Base-by-base conservation (phyloP, 1,140 invertebrate genomes). In the Dinothrombium tinctorium region DNA sequence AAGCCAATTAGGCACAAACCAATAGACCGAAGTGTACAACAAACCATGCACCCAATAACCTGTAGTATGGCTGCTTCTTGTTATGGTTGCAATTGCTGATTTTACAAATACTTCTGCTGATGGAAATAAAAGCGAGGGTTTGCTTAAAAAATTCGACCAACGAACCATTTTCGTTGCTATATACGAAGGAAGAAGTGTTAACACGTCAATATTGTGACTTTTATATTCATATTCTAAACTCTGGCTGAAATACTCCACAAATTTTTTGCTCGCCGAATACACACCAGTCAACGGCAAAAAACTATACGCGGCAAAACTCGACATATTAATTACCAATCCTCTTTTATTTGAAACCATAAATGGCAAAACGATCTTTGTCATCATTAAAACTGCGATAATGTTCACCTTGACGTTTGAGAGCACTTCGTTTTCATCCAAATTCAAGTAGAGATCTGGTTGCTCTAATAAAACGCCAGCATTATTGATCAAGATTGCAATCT, bases 331-430 rank as follows among this genome's bases (percentile, higher is more conserved):
- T 36, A 90, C 69, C 1, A 80, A 78, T 1, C 83, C 83, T 49
- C 63, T 63, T 4, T 69, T 61, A 20, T 73, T 55, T 47, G 54
- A 56, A 43, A 74, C 68, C 81, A 89, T 86, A 31, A 71, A 66
- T 12, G 71, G 71, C 45, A 87, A 62, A 17, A 86, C 61, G 49
- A 79, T 62, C 39, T 73, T 65, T 1, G 76, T 79, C 69, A 90
- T 73, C 56, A 79, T 61, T 2, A 82, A 82, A 4, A 75, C 72
- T 0, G 81, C 76, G 3, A 73, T 76, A 7, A 83, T 67, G 54
- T 90, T 90, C 3, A 89, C 68, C 50, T 77, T 75, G 32, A 89
- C 71, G 8, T 87, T 67, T 50, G 83, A 71, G 79, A 79, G 84
- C 4, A 81, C 51, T 49, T 55, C 68, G 45, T 58, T 52, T 49